Evolutionary conservation across 1,140 invertebrate genomes (phyloP), one percentile per base, ranked within the genome.

Genomic region (Drosophila repleta): DNA sequence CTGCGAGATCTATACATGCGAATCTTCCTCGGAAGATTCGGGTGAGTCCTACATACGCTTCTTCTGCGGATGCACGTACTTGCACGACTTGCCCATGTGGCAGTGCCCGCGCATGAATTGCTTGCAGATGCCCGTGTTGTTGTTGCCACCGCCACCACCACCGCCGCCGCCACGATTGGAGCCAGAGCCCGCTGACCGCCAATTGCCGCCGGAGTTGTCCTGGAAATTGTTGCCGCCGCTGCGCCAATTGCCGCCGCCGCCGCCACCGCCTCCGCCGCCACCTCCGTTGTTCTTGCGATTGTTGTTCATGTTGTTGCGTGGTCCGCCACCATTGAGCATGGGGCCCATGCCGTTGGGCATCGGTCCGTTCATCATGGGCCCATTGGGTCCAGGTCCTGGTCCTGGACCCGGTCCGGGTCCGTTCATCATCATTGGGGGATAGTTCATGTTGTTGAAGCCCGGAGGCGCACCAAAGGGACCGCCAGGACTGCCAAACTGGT

Each of bases 71-170:
- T 96, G 96, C 73, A 96, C 92, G 90, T 95, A 96, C 51, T 95
- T 94, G 90, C 96, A 97, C 74, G 95, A 95, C 62, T 96, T 95
- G 17, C 95, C 95, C 80, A 95, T 94, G 57, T 96, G 92, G 91
- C 96, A 97, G 65, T 94, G 96, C 1, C 96, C 96, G 79, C 95
- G 95, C 81, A 95, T 94, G 79, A 96, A 96, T 80, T 96, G 95
- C 83, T 95, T 94, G 90, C 96, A 97, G 11, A 96, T 82, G 56
- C 94, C 93, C 2, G 92, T 92, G 43, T 92, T 93, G 24, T 83
- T 93, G 41, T 53, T 66, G 64, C 71, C 69, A 15, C 90, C 90
- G 17, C 90, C 70, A 0, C 79, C 76, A 63, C 71, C 69, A 15
- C 90, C 90, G 17, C 90, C 70, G 0, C 79, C 76, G 39, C 79